Evolutionary conservation across 1,140 invertebrate species (phyloP), one percentile per base, ranked within the genome.

Genomic region (Leucophenga varia): DNA sequence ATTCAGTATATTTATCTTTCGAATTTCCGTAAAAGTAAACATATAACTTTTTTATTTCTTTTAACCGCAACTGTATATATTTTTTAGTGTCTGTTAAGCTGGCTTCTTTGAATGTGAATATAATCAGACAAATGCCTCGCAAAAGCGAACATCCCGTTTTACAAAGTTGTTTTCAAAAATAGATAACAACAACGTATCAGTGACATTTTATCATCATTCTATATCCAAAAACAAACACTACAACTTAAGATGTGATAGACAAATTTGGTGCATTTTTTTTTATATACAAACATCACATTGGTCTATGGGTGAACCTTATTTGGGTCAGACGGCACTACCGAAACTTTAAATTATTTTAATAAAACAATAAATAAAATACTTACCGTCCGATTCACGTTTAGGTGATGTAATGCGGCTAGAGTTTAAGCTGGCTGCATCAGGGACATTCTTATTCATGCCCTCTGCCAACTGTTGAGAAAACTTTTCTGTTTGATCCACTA

Each of bases 401-500:
- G 77, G 72, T 28, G 79, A 80, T 41, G 73, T 72, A 16, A 77
- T 58, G 5, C 76, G 63, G 19, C 79, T 80, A 5, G 80, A 78
- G 43, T 61, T 68, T 3, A 75, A 53, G 36, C 69, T 72, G 7
- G 69, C 57, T 32, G 56, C 49, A 25, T 64, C 63, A 10, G 57
- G 30, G 20, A 64, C 36, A 36, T 51, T 65, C 43, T 73, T 75
- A 35, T 75, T 88, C 77, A 91, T 85, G 43, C 88, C 87, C 73
- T 90, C 90, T 7, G 91, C 90, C 21, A 95, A 76, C 77, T 91
- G 86, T 3, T 89, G 89, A 18, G 95, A 97, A 79, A 96, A 97
- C 72, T 97, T 96, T 78, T 99, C 96, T 0, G 97, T 98, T 78
- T 97, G 93, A 78, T 96, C 95, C 35, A 99, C 95, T 67, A 99